phyloP scores from a whole-genome alignment of 2,888 invertebrate species.

The Pegoplata infirma region DNA sequence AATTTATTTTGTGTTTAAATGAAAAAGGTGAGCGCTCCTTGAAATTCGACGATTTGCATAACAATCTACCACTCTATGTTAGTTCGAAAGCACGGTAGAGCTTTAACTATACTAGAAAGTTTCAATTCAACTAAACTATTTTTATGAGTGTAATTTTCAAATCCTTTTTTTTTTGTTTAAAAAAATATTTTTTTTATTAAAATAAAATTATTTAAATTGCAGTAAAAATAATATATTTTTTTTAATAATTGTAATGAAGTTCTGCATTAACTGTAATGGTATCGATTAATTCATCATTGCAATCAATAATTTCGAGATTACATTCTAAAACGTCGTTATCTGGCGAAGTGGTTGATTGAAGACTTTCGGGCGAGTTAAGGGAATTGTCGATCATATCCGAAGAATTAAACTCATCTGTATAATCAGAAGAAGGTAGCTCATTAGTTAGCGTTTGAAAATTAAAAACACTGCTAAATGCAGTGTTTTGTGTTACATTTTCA shows the following conservation, averaged over 20 bases:
- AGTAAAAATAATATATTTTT: too few relatives aligned
- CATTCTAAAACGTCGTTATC: slow-evolving; percentile 62
- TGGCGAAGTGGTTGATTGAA: not conserved
- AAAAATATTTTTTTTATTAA: too few relatives aligned
- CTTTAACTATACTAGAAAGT: too few relatives aligned
- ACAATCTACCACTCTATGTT: too few relatives aligned
- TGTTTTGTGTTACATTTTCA: not conserved
- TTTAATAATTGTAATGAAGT: slow-evolving; percentile 65
- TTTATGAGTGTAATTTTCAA: too few relatives aligned
- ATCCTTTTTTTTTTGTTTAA: too few relatives aligned
- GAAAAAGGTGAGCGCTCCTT: too few relatives aligned
- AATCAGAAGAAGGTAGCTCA: not conserved
- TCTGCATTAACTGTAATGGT: slow-evolving; percentile 70
- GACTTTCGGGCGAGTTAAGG: not conserved
- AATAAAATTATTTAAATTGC: too few relatives aligned
- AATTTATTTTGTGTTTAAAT: too few relatives aligned
- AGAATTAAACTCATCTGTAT: not conserved
- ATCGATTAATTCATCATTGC: slow-evolving; percentile 67
- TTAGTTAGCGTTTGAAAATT: not conserved
- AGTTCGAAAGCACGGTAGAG: too few relatives aligned
- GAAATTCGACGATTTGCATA: too few relatives aligned
- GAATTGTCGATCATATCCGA: not conserved
- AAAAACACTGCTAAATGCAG: not conserved
- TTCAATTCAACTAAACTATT: too few relatives aligned
- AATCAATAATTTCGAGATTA: slow-evolving; percentile 68